phyloP scores from a whole-genome alignment of 2,888 invertebrate species.

The Cryptophagus acutangulus region DNA sequence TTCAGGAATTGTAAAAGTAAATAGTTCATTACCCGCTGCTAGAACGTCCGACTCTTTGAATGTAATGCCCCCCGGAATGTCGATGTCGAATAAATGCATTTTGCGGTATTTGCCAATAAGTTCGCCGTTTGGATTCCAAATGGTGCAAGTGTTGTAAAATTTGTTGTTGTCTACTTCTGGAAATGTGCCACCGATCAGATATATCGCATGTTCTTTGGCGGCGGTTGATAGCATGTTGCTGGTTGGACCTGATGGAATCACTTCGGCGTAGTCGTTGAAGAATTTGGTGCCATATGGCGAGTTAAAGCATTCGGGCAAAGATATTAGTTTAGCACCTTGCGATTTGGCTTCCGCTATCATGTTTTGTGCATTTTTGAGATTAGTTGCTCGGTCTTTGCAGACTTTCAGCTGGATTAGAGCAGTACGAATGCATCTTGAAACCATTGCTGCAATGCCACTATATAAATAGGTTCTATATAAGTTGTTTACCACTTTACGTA shows the following conservation, averaged over 20 bases:
- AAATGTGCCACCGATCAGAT: conserved; percentile 84
- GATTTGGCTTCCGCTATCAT: conserved; percentile 63
- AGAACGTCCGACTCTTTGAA: conserved; percentile 89
- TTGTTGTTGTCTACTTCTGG: conserved; percentile 65
- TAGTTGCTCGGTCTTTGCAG: conserved; percentile 67
- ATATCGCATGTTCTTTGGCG: conserved; percentile 71
- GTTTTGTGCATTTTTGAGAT: conserved; percentile 66
- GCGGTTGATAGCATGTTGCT: conserved; percentile 64
- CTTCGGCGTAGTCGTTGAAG: conserved; percentile 75
- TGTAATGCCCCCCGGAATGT: conserved; percentile 86
- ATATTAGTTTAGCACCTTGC: conserved; percentile 61
- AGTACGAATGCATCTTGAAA: conserved; percentile 42
- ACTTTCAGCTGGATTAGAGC: conserved; percentile 82
- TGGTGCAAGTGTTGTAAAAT: conserved; percentile 82
- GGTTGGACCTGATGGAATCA: conserved; percentile 74
- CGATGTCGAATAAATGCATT: conserved; percentile 93
- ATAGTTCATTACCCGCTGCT: conserved; percentile 67
- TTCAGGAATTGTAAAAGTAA: conserved; percentile 62
- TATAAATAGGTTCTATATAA: too few species aligned
- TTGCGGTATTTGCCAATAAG: conserved; percentile 80
- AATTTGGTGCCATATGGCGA: conserved; percentile 86
- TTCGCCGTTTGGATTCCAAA: conserved; percentile 75
- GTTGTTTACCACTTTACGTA: too few species aligned
- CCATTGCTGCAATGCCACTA: conserved; percentile 6
- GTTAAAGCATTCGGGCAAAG: conserved; percentile 88